Conservation (phyloP, 1,140 invertebrate genomes). For the Holotrichia oblita region DNA sequence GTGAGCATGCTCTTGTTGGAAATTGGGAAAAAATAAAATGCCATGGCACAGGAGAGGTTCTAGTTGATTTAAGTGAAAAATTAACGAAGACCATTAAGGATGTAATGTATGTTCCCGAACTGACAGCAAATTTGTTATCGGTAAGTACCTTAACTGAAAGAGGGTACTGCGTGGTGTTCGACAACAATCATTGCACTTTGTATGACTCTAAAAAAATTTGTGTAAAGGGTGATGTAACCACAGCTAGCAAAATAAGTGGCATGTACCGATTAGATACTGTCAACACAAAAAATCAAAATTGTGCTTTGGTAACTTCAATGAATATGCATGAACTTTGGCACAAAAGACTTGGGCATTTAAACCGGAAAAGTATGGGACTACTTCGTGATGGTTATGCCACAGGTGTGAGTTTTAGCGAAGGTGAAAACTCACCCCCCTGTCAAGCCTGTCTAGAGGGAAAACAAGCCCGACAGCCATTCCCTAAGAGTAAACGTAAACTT, state of each 20-base stretch:
- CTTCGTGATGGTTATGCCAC: conserved; percentile 47
- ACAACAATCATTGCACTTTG: conserved; percentile 46
- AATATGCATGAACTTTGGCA: too few species aligned
- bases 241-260: conserved; percentile 46
- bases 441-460: conserved; percentile 52
- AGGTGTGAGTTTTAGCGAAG: conserved; percentile 40
- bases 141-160: conserved; percentile 52
- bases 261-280: conserved; percentile 51
- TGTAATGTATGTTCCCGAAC: conserved; percentile 51
- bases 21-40: neutral
- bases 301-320: too few species aligned
- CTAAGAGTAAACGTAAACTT: conserved; percentile 37
- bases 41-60: neutral
- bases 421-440: conserved; percentile 41
- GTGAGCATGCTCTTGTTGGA: conserved; percentile 25
- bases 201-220: conserved; percentile 43
- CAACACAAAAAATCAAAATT: conserved; percentile 16
- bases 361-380: conserved; percentile 45
- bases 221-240: conserved; percentile 23
- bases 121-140: conserved; percentile 52
- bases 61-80: conserved; percentile 29
- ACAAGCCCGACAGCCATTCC: conserved; percentile 48
- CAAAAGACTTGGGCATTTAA: too few species aligned
- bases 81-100: conserved; percentile 41
- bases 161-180: conserved; percentile 51